A percentile compares a stretch with the other conserved stretches of the same genome.
These are phyloP conservation scores for Clarias fuscus DNA, from an alignment of 2,797 vertebrate genomes.

Conservation along the genomic window DNA sequence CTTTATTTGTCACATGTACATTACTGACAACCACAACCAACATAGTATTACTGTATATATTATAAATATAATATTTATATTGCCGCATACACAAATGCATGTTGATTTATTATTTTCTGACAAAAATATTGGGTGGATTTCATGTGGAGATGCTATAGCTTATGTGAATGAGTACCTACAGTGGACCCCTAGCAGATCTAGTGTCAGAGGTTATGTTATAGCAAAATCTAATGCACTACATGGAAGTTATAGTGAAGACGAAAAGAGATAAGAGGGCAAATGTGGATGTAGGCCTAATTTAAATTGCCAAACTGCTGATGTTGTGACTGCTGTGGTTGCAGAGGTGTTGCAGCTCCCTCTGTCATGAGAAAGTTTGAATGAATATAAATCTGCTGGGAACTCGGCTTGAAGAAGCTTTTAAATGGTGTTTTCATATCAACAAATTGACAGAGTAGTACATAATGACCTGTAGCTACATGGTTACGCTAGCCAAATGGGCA, in stretches of 20 bases:
- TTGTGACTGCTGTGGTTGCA: constrained; percentile 41
- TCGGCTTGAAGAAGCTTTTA: constrained; percentile 30
- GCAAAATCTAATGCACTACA: neutral
- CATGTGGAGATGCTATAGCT: too few relatives aligned
- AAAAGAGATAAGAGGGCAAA: constrained; percentile 16
- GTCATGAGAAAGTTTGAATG: constrained; percentile 42
- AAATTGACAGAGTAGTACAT: constrained; percentile 9
- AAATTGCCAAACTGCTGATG: constrained; percentile 40
- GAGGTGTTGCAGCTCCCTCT: constrained; percentile 44
- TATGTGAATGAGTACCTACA: too few relatives aligned
- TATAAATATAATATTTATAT: too few relatives aligned
- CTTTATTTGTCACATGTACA: too few relatives aligned
- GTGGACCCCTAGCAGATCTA: neutral
- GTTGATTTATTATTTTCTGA: too few relatives aligned
- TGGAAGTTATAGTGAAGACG: constrained; percentile 1
- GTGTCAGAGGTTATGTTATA: neutral
- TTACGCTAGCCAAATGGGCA: constrained; percentile 11
- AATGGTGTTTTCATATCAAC: constrained; percentile 23
- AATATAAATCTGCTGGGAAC: constrained; percentile 37
- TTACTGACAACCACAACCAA: too few relatives aligned
- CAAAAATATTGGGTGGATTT: too few relatives aligned
- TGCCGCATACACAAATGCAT: too few relatives aligned
- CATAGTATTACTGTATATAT: too few relatives aligned
- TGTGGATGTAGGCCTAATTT: constrained; percentile 24
- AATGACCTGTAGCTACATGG: constrained; percentile 39